Base-by-base conservation (phyloP, 2,888 invertebrate genomes). In the Agonopterix alstromeriana region DNA sequence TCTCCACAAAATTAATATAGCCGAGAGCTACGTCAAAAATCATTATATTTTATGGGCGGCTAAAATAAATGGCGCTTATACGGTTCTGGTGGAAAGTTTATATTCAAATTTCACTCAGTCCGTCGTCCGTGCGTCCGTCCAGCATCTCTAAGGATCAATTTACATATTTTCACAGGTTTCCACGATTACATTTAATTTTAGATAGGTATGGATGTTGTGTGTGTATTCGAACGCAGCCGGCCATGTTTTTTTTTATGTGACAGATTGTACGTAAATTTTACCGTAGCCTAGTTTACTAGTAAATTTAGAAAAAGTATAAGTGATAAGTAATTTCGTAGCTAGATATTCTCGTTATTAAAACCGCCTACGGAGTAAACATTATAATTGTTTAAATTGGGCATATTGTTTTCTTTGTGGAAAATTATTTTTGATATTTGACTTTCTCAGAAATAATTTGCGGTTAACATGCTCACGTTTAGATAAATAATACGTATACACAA, bases 121-220 rank as follows among this genome's bases (percentile, higher is more conserved):
- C 75, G 80, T 68, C 77, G 74, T 74, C 77, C 75, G 82, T 77
- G 82, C 75, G 80, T 68, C 77, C 73, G 83, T 81, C 85, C 84
- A 78, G 70, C 82, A 83, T 85, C 87, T 88, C 87, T 68, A 73
- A 85, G 87, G 86, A 84, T 84, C 87, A 83, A 88, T 88, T 87
- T 88, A 82, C 87, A 88, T 88, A 87, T 86, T 83, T 85, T 85
- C 83, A 80, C 84, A 84, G 85, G 86, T 85, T 84, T 81, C 81
- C 73, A 67, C 77, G 76, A 76, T 80, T 77, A 79, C 76, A 71
- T 76, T 79, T 77, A 74, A 77, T 73, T 73, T 75, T 73, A 67
- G 65, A 73, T 74, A 61, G 36, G 47, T 47, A 35, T 66, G 66
- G 71, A 45, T 50, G 52, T 45, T 27, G 27, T 27, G 27, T 27